Base-by-base conservation (phyloP, 2,888 invertebrate genomes). In the Synanthedon formicaeformis region DNA sequence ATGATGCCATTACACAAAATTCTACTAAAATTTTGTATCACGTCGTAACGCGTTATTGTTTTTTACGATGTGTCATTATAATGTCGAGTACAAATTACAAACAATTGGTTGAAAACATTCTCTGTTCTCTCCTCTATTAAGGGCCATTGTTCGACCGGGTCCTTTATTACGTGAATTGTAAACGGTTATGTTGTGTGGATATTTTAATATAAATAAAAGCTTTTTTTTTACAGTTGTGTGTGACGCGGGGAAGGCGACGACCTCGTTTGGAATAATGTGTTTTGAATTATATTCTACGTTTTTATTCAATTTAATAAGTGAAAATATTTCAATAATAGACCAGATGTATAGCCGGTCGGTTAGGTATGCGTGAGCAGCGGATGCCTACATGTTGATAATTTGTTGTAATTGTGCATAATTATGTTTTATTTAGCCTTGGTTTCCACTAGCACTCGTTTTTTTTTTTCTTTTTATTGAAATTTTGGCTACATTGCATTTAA, bases 341-440 rank as follows among this genome's bases (percentile, higher is more conserved):
- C 51, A 52, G 14, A 52, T 13, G 41, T 45, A 23, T 23, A 34
- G 34, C 34, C 34, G 10, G 34, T 34, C 2, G 34, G 34, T 34
- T 34, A 34, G 34, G 34, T 34, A 34, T n/a, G 45, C 45, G 12
- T 51, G 51, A 48, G 40, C 41, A 51, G 48, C 53, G 48, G 51
- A 27, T 55, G 56, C 55, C 55, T 57, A 63, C 65, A 65, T 63
- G 62, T 64, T 62, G 62, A 54, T 71, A 71, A 73, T 71, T 64
- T 62, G 63, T 61, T 67, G 11, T 45, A 73, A 73, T 73, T 73
- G 63, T 60, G 61, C 54, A 54, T 64, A 70, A 70, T 71, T 67
- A 66, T 58, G 58, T 58, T 58, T 56, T 40, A 64, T 58, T 56
- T 40, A 65, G 60, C 68, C 69, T 69, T 69, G 71, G 65, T 73